These are phyloP conservation scores for Acleris emargana DNA, from an alignment of 2,888 invertebrate species.

Conservation along the genomic window DNA sequence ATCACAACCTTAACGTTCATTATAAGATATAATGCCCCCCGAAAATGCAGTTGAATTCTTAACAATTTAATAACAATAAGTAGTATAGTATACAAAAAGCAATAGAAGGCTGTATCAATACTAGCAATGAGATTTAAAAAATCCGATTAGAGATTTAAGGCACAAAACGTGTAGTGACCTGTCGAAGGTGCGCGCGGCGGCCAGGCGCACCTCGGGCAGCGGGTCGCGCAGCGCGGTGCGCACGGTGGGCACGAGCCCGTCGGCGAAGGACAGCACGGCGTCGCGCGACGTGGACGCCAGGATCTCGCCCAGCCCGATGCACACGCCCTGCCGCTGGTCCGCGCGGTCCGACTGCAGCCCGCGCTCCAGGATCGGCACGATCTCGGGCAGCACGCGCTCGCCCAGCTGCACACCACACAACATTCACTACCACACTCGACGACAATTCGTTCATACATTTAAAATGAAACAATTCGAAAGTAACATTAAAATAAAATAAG, in stretches of 20 bases:
- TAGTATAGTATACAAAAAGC: too few relatives aligned
- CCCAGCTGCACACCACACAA: slow-evolving; percentile 84
- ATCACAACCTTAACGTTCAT: too few relatives aligned
- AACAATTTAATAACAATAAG: too few relatives aligned
- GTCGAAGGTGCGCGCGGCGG: slow-evolving; percentile 98
- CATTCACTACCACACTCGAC: neutral
- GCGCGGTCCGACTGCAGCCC: slow-evolving; percentile 95
- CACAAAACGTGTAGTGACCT: slow-evolving; percentile 52
- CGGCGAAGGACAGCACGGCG: slow-evolving; percentile 90
- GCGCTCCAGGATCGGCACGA: slow-evolving; percentile 97
- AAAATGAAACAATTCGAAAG: too few relatives aligned
- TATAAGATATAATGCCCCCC: too few relatives aligned
- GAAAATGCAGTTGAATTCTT: too few relatives aligned
- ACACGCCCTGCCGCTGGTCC: slow-evolving; percentile 99
- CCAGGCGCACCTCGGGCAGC: slow-evolving; percentile 94
- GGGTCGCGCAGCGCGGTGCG: slow-evolving; percentile 97
- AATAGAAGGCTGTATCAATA: too few relatives aligned
- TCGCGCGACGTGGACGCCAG: slow-evolving; percentile 98
- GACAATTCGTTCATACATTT: too few relatives aligned
- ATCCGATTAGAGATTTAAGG: too few relatives aligned
- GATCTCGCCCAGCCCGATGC: slow-evolving; percentile 98
- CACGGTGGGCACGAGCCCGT: slow-evolving; percentile 91
- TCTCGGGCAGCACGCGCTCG: slow-evolving; percentile 98
- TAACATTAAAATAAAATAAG: too few relatives aligned
- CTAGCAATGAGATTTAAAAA: too few relatives aligned